Evolutionary conservation across 2,888 invertebrate species (phyloP).

Genomic region (Phengaris alcon): DNA sequence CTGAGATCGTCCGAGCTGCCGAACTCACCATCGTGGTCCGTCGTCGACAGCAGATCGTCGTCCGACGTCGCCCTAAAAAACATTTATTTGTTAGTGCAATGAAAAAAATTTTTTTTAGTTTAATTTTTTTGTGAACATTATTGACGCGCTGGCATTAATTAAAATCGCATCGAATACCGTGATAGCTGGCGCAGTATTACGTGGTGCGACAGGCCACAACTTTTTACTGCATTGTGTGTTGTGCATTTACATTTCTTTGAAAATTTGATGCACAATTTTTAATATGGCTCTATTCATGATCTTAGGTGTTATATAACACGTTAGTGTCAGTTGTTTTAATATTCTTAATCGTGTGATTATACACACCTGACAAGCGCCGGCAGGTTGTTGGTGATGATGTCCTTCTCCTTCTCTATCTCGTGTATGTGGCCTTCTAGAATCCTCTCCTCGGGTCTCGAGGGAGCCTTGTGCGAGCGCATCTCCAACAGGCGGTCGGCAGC

Average conservation of each 20-base stretch:
- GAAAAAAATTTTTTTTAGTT: no score
- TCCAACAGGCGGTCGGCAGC: slow-evolving; percentile 88
- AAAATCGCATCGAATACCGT: no score
- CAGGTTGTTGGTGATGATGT: slow-evolving; percentile 86
- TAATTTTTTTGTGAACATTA: no score
- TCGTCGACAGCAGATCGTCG: slow-evolving; percentile 89
- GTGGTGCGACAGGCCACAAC: no score
- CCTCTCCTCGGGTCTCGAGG: slow-evolving; percentile 85
- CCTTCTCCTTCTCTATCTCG: slow-evolving; percentile 90
- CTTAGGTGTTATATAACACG: no score
- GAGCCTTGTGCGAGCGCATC: slow-evolving; percentile 71
- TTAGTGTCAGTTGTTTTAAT: no score
- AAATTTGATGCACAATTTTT: no score
- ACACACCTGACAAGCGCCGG: slow-evolving; percentile 83
- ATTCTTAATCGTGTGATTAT: neutral
- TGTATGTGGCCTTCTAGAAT: slow-evolving; percentile 87
- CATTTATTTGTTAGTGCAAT: neutral
- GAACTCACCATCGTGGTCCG: slow-evolving; percentile 87
- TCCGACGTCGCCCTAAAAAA: slow-evolving; percentile 86
- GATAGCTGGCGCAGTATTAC: no score
- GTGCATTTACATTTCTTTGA: no score
- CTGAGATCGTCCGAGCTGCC: slow-evolving; percentile 82
- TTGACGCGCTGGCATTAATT: no score
- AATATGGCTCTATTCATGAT: no score
- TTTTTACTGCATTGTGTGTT: no score